phyloP scores from a whole-genome alignment of 2,888 invertebrate species.

The Amitus sp. region DNA sequence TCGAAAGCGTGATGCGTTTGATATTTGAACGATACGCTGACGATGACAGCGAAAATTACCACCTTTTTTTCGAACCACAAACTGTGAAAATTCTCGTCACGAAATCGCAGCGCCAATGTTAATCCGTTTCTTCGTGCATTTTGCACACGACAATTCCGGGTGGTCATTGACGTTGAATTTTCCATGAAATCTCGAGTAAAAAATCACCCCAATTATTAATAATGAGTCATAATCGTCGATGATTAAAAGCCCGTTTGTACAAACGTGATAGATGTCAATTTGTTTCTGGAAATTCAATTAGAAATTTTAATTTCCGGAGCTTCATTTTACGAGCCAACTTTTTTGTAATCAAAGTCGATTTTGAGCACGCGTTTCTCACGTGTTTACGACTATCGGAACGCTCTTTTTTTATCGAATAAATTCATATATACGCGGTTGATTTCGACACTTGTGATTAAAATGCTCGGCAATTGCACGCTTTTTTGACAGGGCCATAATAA shows the following conservation, averaged over 20 bases:
- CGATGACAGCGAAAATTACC: neutral
- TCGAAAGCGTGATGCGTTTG: neutral
- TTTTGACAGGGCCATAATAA: too few relatives aligned
- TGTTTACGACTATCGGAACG: constrained; percentile 30
- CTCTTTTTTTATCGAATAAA: constrained; percentile 17
- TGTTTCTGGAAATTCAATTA: too few relatives aligned
- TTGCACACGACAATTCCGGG: neutral
- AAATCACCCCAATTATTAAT: neutral
- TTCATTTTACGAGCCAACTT: neutral
- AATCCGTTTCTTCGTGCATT: neutral
- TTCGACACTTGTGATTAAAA: too few relatives aligned
- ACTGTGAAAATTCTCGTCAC: neutral
- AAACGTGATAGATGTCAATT: too few relatives aligned
- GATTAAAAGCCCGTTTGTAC: neutral
- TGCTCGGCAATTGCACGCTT: neutral
- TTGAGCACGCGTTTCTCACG: constrained; percentile 30
- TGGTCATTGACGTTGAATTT: neutral
- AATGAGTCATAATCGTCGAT: neutral
- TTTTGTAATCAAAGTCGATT: neutral
- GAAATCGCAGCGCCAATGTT: neutral
- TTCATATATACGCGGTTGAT: too few relatives aligned
- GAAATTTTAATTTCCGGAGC: too few relatives aligned
- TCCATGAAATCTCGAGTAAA: neutral
- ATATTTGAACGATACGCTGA: neutral
- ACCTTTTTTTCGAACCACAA: constrained; percentile 6